Percentiles rank a stretch among this genome's conserved stretches.
Evolutionary conservation across 35 echinoderm and acorn worm genomes (phyloP).

Genomic region (Holothuria glaberrima): DNA sequence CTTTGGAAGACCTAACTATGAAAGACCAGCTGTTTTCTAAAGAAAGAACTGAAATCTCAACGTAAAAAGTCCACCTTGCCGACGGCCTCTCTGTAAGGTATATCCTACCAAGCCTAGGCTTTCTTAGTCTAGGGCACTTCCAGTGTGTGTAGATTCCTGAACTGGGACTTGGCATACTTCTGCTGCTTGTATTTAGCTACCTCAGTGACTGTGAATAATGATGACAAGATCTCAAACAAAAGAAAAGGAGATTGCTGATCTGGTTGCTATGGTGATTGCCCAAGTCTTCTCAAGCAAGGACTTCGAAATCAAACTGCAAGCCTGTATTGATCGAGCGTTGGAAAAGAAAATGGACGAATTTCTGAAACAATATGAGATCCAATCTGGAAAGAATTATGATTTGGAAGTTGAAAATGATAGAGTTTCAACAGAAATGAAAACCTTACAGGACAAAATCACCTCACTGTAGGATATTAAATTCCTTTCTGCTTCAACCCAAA

Average conservation of each 20-base stretch:
- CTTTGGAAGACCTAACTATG: too few relatives aligned
- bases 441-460: background rate
- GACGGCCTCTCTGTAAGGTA: too few relatives aligned
- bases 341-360: constrained; percentile 25
- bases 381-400: background rate
- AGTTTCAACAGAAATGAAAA: background rate
- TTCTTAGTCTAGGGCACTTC: too few relatives aligned
- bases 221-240: too few relatives aligned
- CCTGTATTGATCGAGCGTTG: background rate
- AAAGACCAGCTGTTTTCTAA: too few relatives aligned
- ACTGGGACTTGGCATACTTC: too few relatives aligned
- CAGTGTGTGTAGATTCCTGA: too few relatives aligned
- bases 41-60: too few relatives aligned
- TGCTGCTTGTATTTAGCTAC: too few relatives aligned
- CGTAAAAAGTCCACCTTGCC: too few relatives aligned
- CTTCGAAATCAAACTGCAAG: background rate
- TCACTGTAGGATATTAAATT: background rate
- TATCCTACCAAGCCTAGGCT: too few relatives aligned
- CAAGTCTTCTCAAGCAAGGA: background rate
- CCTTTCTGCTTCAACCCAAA: background rate
- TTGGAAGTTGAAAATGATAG: background rate
- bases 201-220: too few relatives aligned
- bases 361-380: background rate
- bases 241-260: background rate
- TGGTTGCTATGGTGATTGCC: background rate